Evolutionary conservation across 2,888 invertebrate genomes (phyloP), one percentile per base, ranked within the genome.

Genomic region (Epirrhoe tristata): DNA sequence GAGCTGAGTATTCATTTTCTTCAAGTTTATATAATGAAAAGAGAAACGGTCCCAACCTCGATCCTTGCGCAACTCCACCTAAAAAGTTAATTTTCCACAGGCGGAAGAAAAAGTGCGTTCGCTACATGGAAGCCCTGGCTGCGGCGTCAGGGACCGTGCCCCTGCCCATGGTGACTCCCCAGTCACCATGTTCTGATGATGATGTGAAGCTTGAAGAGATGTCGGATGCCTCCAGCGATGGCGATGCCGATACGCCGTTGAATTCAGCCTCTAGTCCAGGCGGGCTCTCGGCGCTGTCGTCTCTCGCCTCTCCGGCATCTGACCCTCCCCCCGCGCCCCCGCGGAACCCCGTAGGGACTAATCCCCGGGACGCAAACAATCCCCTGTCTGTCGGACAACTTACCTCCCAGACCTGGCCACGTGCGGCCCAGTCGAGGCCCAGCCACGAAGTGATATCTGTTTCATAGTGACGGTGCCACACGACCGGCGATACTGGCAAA

Each of bases 31-130:
- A 65, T 50, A 74, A 58, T 62, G 71, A 71, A 67, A 75, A 70
- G 70, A 69, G 73, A 77, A 76, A 69, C 73, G 72, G 75, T 66
- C 71, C 71, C 34, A 73, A 60, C 0, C 8, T 14, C 36, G 48
- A 34, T 4, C 75, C 72, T 48, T 66, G 74, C 1, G 65, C 14
- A 16, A 67, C 70, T n/a, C 65, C 56, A 34, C 54, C 34, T 56
- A 34, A 63, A 43, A 39, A 71, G 52, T 5, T 14, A n/a, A 12
- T 32, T 69, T 14, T 72, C 95, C 94, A 5, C 95, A 98, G 98
- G 95, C 98, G 98, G 95, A 98, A 98, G 96, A 98, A 98, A 94
- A 98, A 98, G 94, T 98, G 98, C 95, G 97, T 98, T 86, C 97
- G 98, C 79, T 98, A 98, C 94, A 97, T 98, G 96, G 98, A 98